Percentiles rank a stretch among this genome's conserved stretches.
These are phyloP conservation scores for Zaprionus lineosus DNA, from an alignment of 2,888 invertebrate genomes.

Conservation along the genomic window DNA sequence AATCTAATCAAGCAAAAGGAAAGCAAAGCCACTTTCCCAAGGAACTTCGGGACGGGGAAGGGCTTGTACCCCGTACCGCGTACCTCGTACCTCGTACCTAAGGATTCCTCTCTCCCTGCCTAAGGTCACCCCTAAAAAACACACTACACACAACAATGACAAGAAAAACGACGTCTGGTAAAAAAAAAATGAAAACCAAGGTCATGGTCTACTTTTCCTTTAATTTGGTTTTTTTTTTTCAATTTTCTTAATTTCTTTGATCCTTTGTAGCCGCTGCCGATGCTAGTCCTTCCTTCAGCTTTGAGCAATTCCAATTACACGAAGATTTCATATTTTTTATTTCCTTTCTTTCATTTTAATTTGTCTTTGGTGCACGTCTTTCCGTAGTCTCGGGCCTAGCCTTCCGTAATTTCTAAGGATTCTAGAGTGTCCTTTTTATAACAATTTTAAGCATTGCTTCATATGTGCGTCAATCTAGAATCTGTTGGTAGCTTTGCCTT, in stretches of 20 bases:
- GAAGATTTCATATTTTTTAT: constrained; percentile 33
- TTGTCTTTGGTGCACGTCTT: constrained; percentile 44
- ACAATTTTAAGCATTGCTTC: no score
- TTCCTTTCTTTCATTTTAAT: constrained; percentile 33
- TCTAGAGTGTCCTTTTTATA: no score
- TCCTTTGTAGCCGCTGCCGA: constrained; percentile 16
- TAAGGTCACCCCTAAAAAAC: constrained; percentile 57
- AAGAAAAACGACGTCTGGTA: not conserved
- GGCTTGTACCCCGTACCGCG: no score
- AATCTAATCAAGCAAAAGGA: constrained; percentile 69
- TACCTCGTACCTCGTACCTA: no score
- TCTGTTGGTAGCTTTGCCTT: no score
- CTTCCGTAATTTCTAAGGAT: not conserved
- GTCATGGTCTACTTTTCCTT: constrained; percentile 62
- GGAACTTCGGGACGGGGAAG: constrained; percentile 25
- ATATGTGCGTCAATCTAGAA: no score
- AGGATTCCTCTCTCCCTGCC: constrained; percentile 5
- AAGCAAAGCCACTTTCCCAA: constrained; percentile 60
- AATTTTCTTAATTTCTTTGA: constrained; percentile 9
- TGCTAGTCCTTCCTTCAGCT: constrained; percentile 32
- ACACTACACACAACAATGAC: constrained; percentile 14
- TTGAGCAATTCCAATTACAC: constrained; percentile 65
- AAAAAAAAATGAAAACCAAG: constrained; percentile 38
- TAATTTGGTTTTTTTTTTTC: no score
- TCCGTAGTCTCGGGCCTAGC: no score